These are phyloP conservation scores for Silurus meridionalis DNA, from an alignment of 2,113 vertebrate species.

Conservation along the genomic window DNA sequence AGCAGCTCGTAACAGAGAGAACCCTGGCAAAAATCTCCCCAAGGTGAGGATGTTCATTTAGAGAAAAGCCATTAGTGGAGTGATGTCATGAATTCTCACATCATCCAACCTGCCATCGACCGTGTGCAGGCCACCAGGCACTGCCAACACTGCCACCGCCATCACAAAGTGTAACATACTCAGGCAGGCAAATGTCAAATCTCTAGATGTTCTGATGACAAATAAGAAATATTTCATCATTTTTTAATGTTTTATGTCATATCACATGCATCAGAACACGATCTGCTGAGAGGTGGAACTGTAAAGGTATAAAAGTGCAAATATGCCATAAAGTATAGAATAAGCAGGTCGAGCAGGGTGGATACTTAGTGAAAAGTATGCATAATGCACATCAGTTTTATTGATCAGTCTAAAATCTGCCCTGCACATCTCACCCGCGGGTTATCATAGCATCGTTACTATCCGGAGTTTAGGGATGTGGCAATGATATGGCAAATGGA, in stretches of 20 bases:
- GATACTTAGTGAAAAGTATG: conserved; percentile 52
- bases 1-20: conserved; percentile 74
- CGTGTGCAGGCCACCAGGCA: conserved; percentile 59
- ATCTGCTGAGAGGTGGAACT: conserved; percentile 30
- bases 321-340: conserved; percentile 18
- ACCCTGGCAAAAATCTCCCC: conserved; percentile 76
- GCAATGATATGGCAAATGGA: conserved; percentile 76
- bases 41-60: conserved; percentile 70
- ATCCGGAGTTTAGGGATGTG: conserved; percentile 70
- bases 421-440: conserved; percentile 63
- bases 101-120: conserved; percentile 61
- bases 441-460: conserved; percentile 78
- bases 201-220: background rate
- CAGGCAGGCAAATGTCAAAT: background rate
- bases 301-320: conserved; percentile 21
- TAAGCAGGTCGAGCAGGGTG: conserved; percentile 32
- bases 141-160: background rate
- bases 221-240: background rate
- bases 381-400: conserved; percentile 65
- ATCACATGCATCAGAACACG: conserved; percentile 5
- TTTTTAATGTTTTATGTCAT: conserved; percentile 2
- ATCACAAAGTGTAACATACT: background rate
- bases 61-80: conserved; percentile 69
- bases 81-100: conserved; percentile 76
- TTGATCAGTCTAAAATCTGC: conserved; percentile 71